phyloP scores from a whole-genome alignment of 2,888 invertebrate genomes.

The Drosophila setosimentum region DNA sequence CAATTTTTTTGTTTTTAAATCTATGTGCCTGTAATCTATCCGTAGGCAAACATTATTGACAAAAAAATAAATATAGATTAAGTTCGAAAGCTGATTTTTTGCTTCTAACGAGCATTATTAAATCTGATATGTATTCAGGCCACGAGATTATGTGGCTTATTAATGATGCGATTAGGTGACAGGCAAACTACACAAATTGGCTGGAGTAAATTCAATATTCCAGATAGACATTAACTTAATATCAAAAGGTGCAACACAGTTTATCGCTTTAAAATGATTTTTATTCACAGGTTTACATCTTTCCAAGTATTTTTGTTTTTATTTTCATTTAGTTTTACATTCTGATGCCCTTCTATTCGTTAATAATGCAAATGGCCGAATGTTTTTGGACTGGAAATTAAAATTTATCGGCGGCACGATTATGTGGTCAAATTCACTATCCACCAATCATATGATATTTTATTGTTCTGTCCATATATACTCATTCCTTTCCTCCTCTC shows the following conservation, averaged over 20 bases:
- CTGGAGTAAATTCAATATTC: conserved; percentile 2
- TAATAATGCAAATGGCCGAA: conserved; percentile 67
- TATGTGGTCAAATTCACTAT: conserved; percentile 23
- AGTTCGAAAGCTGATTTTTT: neutral
- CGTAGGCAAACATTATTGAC: neutral
- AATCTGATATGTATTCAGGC: no score
- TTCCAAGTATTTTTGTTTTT: neutral
- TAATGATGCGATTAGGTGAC: neutral
- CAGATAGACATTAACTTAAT: conserved; percentile 12
- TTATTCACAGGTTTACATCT: neutral
- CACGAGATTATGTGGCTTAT: neutral
- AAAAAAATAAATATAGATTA: neutral
- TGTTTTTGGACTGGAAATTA: conserved; percentile 62
- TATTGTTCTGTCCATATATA: neutral
- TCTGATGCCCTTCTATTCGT: conserved; percentile 28
- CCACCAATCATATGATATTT: conserved; percentile 37
- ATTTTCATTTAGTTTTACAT: neutral
- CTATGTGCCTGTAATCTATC: neutral
- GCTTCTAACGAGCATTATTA: no score
- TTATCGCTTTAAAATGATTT: conserved; percentile 9
- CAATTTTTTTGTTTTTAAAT: neutral
- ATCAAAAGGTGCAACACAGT: conserved; percentile 25
- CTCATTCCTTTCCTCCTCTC: no score
- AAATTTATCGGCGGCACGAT: conserved; percentile 46
- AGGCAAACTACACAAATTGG: conserved; percentile 9